Evolutionary conservation across 2,113 vertebrate species (phyloP).

Genomic region (Menura novaehollandiae): DNA sequence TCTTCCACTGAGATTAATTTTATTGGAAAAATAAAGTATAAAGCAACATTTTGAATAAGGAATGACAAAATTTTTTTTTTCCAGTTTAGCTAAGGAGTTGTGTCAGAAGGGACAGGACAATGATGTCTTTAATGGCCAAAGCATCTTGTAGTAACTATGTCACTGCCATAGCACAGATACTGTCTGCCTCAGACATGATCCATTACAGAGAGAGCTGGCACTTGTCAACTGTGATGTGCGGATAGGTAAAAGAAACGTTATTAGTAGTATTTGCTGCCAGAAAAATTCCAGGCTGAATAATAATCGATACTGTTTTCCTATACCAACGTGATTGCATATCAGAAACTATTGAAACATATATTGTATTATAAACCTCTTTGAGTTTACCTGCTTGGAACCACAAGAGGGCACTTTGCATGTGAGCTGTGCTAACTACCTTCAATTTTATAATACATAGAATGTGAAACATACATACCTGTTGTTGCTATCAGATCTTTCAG

Average conservation of each 20-base stretch:
- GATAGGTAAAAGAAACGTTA: not conserved
- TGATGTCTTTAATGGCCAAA: not conserved
- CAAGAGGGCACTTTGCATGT: slow-evolving; percentile 67
- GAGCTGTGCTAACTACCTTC: not conserved
- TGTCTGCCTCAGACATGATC: not conserved
- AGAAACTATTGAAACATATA: not conserved
- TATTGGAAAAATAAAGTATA: not conserved
- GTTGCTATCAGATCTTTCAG: not conserved
- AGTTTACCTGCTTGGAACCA: slow-evolving; percentile 40
- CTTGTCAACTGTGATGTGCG: not conserved
- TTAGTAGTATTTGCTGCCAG: not conserved
- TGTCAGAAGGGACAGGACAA: not conserved
- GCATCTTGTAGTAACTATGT: not conserved
- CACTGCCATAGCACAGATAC: rapidly evolving
- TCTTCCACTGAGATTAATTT: not conserved
- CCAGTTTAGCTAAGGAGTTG: not conserved
- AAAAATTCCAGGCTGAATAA: not conserved
- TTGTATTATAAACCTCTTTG: not conserved
- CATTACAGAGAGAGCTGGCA: not conserved
- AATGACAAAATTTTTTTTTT: not conserved
- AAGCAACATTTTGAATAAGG: not conserved
- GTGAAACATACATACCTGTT: not conserved
- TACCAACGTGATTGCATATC: not conserved
- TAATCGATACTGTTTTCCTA: not conserved
- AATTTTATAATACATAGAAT: rapidly evolving